phyloP scores from a whole-genome alignment of 1,140 invertebrate species.

The Nixonia krombeini region DNA sequence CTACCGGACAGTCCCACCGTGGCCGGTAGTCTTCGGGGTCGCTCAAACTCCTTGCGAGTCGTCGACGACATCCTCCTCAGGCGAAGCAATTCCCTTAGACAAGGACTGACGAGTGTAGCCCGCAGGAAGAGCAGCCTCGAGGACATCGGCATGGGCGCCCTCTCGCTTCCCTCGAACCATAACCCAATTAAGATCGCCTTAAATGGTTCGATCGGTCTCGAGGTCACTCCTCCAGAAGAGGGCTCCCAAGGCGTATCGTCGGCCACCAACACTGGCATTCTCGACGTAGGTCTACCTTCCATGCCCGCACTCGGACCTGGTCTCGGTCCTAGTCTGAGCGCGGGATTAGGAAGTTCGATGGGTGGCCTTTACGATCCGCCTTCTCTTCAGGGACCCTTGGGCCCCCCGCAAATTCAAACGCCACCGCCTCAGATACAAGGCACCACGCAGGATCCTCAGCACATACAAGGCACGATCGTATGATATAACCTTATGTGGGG shows the following conservation, averaged over 20 bases:
- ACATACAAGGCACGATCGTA: constrained; percentile 90
- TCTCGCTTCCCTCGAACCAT: constrained; percentile 74
- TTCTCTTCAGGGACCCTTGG: too few species aligned
- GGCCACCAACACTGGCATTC: constrained; percentile 73
- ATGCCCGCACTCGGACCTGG: constrained; percentile 54
- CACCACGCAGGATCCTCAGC: constrained; percentile 78
- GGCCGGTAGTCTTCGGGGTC: constrained; percentile 80
- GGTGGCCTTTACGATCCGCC: constrained; percentile 65
- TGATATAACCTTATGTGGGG: constrained; percentile 93
- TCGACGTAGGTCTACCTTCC: constrained; percentile 74
- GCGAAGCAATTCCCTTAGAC: constrained; percentile 86
- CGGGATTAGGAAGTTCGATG: constrained; percentile 69
- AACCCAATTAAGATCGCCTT: constrained; percentile 87
- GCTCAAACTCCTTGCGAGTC: constrained; percentile 88
- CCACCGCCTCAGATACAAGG: constrained; percentile 54
- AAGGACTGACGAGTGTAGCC: constrained; percentile 77
- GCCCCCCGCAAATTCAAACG: constrained; percentile 42
- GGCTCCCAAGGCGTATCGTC: constrained; percentile 66
- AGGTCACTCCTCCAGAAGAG: constrained; percentile 88
- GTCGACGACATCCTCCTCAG: constrained; percentile 87
- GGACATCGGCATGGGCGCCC: constrained; percentile 80
- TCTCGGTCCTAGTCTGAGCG: too few species aligned
- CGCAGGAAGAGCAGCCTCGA: constrained; percentile 86
- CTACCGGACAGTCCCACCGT: constrained; percentile 89
- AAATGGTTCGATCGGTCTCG: constrained; percentile 88